Conservation (phyloP, 1,140 invertebrate genomes). For the Aphidius ervi region DNA sequence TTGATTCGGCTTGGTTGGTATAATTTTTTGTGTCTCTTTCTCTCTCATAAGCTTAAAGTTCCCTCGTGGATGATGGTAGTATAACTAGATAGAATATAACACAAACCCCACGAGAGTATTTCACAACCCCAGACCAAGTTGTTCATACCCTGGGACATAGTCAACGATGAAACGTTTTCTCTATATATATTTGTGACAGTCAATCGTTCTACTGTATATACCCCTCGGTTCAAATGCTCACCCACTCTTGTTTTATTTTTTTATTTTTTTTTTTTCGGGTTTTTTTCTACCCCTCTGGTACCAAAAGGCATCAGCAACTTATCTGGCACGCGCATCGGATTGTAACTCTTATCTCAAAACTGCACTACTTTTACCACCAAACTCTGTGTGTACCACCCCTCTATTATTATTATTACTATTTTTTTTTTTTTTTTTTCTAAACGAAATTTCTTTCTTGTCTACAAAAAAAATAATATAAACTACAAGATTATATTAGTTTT, state of each 20-base stretch:
- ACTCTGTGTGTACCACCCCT: slow-evolving; percentile 18
- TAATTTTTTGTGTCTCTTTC: slow-evolving; percentile 9
- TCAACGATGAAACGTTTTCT: slow-evolving; percentile 19
- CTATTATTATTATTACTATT: background rate
- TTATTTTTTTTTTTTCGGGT: background rate
- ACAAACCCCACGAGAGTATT: slow-evolving; percentile 22
- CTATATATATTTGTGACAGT: too few species aligned
- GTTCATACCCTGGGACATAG: slow-evolving; percentile 17
- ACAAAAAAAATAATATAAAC: too few species aligned
- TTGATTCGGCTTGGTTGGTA: slow-evolving; percentile 22
- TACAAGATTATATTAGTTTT: too few species aligned
- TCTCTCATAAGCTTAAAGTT: slow-evolving; percentile 17
- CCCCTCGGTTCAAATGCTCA: too few species aligned
- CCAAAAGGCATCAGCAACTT: slow-evolving; percentile 50
- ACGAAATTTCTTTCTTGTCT: too few species aligned
- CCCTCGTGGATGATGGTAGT: slow-evolving; percentile 12
- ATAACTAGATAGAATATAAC: slow-evolving; percentile 20
- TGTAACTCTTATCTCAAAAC: slow-evolving; percentile 50
- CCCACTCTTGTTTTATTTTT: background rate
- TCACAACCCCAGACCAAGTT: slow-evolving; percentile 13
- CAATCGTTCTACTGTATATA: too few species aligned
- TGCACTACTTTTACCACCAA: slow-evolving; percentile 49
- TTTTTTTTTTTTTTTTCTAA: slow-evolving; percentile 4
- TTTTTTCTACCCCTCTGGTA: slow-evolving; percentile 13
- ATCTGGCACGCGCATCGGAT: slow-evolving; percentile 56